Evolutionary conservation across 2,888 invertebrate genomes (phyloP), one percentile per base, ranked within the genome.

Genomic region (Archips crataeganus): DNA sequence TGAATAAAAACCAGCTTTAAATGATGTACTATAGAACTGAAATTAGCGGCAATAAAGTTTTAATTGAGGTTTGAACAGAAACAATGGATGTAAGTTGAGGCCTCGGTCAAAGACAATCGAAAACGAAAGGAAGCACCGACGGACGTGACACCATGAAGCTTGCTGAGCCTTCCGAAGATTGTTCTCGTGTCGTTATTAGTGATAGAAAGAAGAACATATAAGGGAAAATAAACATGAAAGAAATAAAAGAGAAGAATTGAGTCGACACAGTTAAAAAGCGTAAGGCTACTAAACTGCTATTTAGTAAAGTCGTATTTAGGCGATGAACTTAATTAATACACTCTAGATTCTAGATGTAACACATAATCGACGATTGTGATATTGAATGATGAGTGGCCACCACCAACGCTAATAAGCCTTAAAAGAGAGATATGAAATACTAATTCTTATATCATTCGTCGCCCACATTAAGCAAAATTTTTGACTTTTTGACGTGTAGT

Each of bases 81-180:
- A 91, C 89, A 91, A 90, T 90, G 81, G 84, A 76, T 72, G 86
- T 84, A 89, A 90, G 87, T 86, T 84, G 85, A 91, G 87, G 88
- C 90, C 87, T 87, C 90, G 92, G 93, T 89, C 92, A 91, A 88
- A 91, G 90, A 90, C 92, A 92, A 92, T 91, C 85, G 93, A 94
- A 94, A 94, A 83, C 83, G 93, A 93, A 94, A 93, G 92, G 93
- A 91, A 89, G 84, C 83, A 71, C 70, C 81, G 67, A 79, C 88
- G 92, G 93, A 92, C 81, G 85, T 92, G 91, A 91, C 88, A 91
- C 86, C 82, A 84, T 69, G 61, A 62, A 61, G 61, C 49, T 61
- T 70, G 70, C 66, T 69, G 67, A 57, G 63, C 64, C 67, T 75
- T 74, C 68, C 61, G 71, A 71, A 75, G 70, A 75, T 34, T 65